phyloP scores from a whole-genome alignment of 2,113 vertebrate genomes.

The Rana temporaria region DNA sequence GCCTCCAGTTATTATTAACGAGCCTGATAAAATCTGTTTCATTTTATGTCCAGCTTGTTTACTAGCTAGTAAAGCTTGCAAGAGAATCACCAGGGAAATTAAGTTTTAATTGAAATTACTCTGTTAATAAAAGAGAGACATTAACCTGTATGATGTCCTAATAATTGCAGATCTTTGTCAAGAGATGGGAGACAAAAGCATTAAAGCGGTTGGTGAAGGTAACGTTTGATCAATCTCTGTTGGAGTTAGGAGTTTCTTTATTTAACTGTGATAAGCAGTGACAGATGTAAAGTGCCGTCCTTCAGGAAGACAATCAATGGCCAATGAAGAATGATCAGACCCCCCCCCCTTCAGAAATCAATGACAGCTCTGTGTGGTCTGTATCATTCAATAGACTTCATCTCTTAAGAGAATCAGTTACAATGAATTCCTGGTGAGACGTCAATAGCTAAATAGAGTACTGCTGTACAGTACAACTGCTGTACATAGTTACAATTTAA shows the following conservation, averaged over 20 bases:
- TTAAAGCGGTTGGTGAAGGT: constrained; percentile 11
- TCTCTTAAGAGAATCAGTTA: constrained; percentile 13
- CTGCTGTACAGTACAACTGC: no score
- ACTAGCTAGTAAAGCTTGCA: constrained; percentile 32
- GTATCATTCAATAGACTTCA: constrained; percentile 24
- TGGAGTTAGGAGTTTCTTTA: constrained; percentile 12
- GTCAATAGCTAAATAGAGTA: constrained; percentile 24
- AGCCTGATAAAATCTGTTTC: constrained; percentile 32
- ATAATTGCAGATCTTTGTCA: neutral
- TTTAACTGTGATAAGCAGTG: constrained; percentile 33
- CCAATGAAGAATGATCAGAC: constrained; percentile 37
- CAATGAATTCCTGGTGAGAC: constrained; percentile 1
- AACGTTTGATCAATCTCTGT: constrained; percentile 13
- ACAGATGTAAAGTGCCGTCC: constrained; percentile 26
- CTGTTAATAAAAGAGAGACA: neutral
- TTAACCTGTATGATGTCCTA: constrained; percentile 33
- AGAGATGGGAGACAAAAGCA: neutral
- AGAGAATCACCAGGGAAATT: constrained; percentile 42
- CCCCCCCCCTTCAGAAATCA: constrained; percentile 10
- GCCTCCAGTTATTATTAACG: constrained; percentile 38
- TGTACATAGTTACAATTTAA: no score
- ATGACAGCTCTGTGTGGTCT: neutral
- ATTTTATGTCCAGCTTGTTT: constrained; percentile 44
- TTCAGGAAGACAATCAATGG: constrained; percentile 24
- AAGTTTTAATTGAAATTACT: constrained; percentile 51